Base-by-base conservation (phyloP, 2,888 invertebrate species). In the Plebejus melissa region DNA sequence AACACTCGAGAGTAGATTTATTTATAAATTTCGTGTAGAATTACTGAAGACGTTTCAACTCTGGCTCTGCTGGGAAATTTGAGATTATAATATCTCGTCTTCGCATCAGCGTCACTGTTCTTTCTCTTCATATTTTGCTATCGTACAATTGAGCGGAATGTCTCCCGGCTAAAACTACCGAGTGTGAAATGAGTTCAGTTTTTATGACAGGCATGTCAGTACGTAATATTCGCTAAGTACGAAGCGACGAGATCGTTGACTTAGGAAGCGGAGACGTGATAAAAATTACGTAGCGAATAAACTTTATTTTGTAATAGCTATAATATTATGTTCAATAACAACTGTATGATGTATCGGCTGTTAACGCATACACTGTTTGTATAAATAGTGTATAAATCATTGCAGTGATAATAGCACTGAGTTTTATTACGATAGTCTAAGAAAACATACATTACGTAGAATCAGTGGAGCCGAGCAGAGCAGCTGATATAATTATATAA, bases 401-500 rank as follows among this genome's bases (percentile, higher is more conserved):
- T 54, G 32, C 72, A 7, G 9, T n/a, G 72, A 72, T 72, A 72
- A 36, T 71, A 71, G 41, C 28, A 54, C 54, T 32, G 50, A 58
- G 60, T 60, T 60, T 60, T 60, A 74, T 57, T 74, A 65, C 69
- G 50, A 74, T 72, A 54, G 32, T 22, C 71, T 54, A 72, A 72
- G 72, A 72, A 72, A 71, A 46, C 78, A 79, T 77, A 41, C 79
- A 79, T 77, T 80, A 80, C 80, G 76, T 79, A 80, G 81, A 81
- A 79, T 77, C 80, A 79, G 54, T 54, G 54, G 54, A 54, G 81
- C 78, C 77, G 75, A 79, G 60, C 11, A n/a, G 76, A 79, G 78
- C 78, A 78, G 78, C 80, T 80, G 78, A 79, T 81, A 80, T 81
- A 81, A 81, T 81, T 81, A 79, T 78, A 77, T 81, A 81, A 81